A percentile compares a stretch with the other conserved stretches of the same genome.
These are phyloP conservation scores for Burhinus oedicnemus DNA, from an alignment of 2,113 vertebrate genomes.

Conservation along the genomic window DNA sequence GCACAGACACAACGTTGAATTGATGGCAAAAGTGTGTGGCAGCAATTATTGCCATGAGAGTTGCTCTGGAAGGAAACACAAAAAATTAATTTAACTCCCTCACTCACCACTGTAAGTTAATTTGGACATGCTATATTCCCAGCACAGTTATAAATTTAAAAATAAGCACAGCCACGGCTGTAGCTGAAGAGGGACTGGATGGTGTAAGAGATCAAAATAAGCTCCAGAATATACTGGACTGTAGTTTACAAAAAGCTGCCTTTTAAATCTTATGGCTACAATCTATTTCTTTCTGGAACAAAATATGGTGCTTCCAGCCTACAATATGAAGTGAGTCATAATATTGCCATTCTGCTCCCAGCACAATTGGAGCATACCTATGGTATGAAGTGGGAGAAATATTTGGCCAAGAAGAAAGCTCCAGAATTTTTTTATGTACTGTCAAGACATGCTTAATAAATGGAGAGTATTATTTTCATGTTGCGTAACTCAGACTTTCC, in stretches of 20 bases:
- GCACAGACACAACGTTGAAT: background rate
- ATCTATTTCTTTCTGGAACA: conserved; percentile 35
- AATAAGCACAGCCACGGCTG: background rate
- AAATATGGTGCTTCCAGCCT: conserved; percentile 5
- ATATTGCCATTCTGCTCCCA: conserved; percentile 42
- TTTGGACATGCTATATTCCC: conserved; percentile 16
- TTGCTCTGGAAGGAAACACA: conserved; percentile 6
- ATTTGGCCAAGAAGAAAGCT: conserved; percentile 35
- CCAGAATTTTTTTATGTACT: conserved; percentile 27
- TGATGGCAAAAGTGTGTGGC: conserved; percentile 19
- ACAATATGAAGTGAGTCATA: conserved; percentile 25
- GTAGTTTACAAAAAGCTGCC: conserved; percentile 15
- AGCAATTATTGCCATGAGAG: background rate
- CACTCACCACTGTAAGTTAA: background rate
- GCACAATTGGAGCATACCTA: conserved; percentile 60
- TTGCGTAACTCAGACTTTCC: conserved; percentile 28
- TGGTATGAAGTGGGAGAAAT: conserved; percentile 51
- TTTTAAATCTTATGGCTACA: conserved; percentile 30
- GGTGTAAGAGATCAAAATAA: background rate
- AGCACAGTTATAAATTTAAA: conserved; percentile 13
- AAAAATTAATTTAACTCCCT: conserved; percentile 16
- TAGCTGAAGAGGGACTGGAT: background rate
- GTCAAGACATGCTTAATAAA: conserved; percentile 52
- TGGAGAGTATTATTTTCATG: conserved; percentile 35
- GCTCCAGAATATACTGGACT: background rate